Base-by-base conservation (phyloP, 2,113 vertebrate genomes). In the Leiothrix lutea region DNA sequence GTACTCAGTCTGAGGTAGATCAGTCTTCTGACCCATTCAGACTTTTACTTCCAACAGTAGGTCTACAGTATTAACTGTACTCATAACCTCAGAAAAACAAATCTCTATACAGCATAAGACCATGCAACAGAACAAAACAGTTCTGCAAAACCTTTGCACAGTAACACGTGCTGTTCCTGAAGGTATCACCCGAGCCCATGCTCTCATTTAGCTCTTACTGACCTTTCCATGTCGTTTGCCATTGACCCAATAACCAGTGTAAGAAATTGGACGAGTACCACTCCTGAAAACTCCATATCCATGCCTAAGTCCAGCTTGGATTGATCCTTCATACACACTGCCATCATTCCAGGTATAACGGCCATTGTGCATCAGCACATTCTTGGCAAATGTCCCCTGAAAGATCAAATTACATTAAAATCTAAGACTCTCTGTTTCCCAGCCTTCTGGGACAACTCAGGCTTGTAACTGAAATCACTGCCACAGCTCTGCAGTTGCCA, bases 161-260 rank as follows among this genome's bases (percentile, higher is more conserved):
- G 42, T 18, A 66, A 25, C 33, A 22, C 21, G 56, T 71, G 45
- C 58, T 58, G 18, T 14, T 87, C 24, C 29, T 88, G 42, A 66
- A 31, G 6, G 26, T 2, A 71, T 14, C 22, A 56, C 16, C 54
- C 0, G 4, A 56, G 16, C 40, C 13, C 21, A 31, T 3, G 13
- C 11, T 62, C 44, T 44, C n/a, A 9, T 45, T 33, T 25, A 10
- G 17, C 24, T 67, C 58, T 38, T 78, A 38, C 83, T 50, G 96
- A 99, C 99, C 98, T 98, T 98, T 48, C 99, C 99, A 2, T 99
- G 98, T 45, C 98, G 98, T 94, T 97, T 98, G 92, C 99, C 98
- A 5, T 97, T 95, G 81, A 92, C 84, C 99, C 99, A 99, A 61
- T 98, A 95, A 28, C 99, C 99, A 18, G 69, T n/a, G 90, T 99